Evolutionary conservation across 2,797 vertebrate species (phyloP), one percentile per base, ranked within the genome.

Genomic region (Sardinella longiceps): DNA sequence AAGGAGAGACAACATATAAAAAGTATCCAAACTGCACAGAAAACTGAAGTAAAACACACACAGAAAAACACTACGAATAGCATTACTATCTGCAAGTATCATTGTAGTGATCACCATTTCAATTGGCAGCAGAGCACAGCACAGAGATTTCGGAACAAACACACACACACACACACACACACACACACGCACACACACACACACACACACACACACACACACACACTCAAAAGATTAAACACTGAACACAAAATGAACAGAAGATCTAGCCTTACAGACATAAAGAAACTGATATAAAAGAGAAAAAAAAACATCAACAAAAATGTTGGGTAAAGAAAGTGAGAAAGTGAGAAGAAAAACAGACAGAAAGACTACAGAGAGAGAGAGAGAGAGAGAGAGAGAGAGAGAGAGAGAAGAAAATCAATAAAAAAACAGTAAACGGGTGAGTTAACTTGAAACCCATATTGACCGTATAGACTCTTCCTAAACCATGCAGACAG

Each of bases 401-500:
- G 50, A 82, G 33, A 83, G 63, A 84, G n/a, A 88, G 46, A 84
- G 5, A 87, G 7, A 84, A 39, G 53, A 33, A 23, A 58, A 81
- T 50, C 25, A 30, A 30, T 28, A 77, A 77, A 33, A 15, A 18
- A 77, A 9, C 39, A 74, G 28, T 63, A 74, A 5, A 74, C 23
- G 33, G 66, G 66, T 37, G 3, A 39, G 39, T 23, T 23, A 77
- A 43, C 15, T 7, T 37, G 15, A 43, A 43, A 20, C 37, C 37
- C 37, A n/a, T 77, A 20, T 77, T 39, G 33, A 77, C 33, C 37
- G 6, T 43, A n/a, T n/a, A 43, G 70, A 77, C 70, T 77, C 70
- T 74, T 74, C 18, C 70, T 77, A 77, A 43, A 20, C 81, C 80
- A 85, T 88, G 77, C 70, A 88, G 56, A 89, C 84, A 81, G 50